phyloP scores from a whole-genome alignment of 2,797 vertebrate genomes.

The Sparidentex hasta region DNA sequence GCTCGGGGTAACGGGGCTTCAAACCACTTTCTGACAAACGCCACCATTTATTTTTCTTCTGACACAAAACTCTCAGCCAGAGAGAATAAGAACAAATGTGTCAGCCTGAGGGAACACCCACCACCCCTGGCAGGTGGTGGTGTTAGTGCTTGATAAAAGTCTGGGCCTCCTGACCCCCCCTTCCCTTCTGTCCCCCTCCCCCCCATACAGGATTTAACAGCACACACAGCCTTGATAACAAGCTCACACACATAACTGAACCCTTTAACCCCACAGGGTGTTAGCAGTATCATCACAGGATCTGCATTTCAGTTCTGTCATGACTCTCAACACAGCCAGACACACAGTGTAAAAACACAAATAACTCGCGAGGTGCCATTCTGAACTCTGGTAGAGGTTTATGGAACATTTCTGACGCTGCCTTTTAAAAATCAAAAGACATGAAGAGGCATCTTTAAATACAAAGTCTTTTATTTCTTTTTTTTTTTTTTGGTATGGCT shows the following conservation, averaged over 20 bases:
- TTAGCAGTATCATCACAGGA: conserved; percentile 28
- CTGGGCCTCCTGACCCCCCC: conserved; percentile 58
- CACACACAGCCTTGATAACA: conserved; percentile 67
- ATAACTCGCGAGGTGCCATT: background rate
- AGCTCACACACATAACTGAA: conserved; percentile 28
- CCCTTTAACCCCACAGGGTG: conserved; percentile 37
- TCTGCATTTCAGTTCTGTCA: conserved; percentile 5
- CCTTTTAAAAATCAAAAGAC: conserved; percentile 18
- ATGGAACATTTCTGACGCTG: background rate
- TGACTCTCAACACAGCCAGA: conserved; percentile 20
- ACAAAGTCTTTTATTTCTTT: conserved; percentile 85
- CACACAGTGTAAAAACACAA: background rate
- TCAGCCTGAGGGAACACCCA: conserved; percentile 56
- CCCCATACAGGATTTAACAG: conserved; percentile 32
- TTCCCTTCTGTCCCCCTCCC: background rate
- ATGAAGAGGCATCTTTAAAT: conserved; percentile 54
- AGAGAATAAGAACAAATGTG: conserved; percentile 17
- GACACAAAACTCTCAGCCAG: conserved; percentile 17
- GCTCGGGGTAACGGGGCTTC: conserved; percentile 30
- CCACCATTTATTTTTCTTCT: background rate
- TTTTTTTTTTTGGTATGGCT: conserved; percentile 84
- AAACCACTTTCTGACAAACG: conserved; percentile 29
- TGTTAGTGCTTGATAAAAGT: conserved; percentile 82
- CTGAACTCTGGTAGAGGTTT: background rate
- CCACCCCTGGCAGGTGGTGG: conserved; percentile 71